Evolutionary conservation across 2,888 invertebrate species (phyloP).

Genomic region (Stenurella melanura): DNA sequence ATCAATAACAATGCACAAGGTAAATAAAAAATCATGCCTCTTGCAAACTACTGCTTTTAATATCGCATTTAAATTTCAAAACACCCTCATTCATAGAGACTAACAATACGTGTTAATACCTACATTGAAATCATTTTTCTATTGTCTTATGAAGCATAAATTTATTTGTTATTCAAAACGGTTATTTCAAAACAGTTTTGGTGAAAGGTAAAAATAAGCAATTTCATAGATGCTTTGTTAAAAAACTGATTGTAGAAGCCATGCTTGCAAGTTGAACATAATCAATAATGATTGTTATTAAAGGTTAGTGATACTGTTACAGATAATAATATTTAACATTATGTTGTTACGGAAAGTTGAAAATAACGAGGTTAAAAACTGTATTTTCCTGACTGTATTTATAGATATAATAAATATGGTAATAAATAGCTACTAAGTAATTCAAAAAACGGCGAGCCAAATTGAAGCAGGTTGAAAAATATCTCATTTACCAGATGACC

Average conservation of each 20-base stretch:
- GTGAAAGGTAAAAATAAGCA: conserved; percentile 23
- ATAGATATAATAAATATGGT: background rate
- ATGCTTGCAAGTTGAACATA: background rate
- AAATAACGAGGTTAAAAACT: conserved; percentile 17
- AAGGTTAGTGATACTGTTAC: background rate
- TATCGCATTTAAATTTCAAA: conserved; percentile 34
- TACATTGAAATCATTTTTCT: conserved; percentile 29
- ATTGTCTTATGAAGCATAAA: conserved; percentile 32
- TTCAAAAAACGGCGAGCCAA: background rate
- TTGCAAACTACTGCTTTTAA: conserved; percentile 20
- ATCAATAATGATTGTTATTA: background rate
- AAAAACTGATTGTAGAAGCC: conserved; percentile 8
- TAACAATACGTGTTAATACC: conserved; percentile 32
- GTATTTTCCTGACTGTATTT: background rate
- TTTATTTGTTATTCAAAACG: conserved; percentile 27
- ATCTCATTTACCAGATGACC: background rate
- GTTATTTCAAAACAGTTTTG: conserved; percentile 29
- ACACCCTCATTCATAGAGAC: conserved; percentile 31
- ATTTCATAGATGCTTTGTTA: conserved; percentile 8
- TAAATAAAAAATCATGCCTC: conserved; percentile 19
- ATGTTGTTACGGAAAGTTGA: background rate
- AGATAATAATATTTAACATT: background rate
- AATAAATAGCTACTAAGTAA: background rate
- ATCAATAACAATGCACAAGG: conserved; percentile 1
- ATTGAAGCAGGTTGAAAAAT: background rate